phyloP scores from a whole-genome alignment of 2,888 invertebrate species.

The Listrodromus nycthemerus region DNA sequence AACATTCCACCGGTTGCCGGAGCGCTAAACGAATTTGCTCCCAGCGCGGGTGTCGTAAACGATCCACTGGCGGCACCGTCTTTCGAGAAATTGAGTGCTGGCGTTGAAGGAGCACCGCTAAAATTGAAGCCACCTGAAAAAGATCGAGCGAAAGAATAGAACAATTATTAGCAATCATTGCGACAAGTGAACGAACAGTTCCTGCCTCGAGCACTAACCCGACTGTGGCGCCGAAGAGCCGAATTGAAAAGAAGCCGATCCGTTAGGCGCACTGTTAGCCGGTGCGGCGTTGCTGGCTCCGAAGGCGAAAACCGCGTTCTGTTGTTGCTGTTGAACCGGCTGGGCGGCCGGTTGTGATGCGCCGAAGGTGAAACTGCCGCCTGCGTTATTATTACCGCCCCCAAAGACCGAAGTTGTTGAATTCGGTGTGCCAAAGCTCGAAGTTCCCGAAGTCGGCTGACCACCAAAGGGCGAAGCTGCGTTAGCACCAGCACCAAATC shows the following conservation, averaged over 20 bases:
- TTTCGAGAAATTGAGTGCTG: conserved; percentile 77
- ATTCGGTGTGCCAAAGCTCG: conserved; percentile 64
- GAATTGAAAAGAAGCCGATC: conserved; percentile 76
- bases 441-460: conserved; percentile 57
- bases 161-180: neutral
- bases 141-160: neutral
- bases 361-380: conserved; percentile 64
- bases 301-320: conserved; percentile 61
- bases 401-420: conserved; percentile 35
- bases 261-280: conserved; percentile 54
- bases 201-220: conserved; percentile 68
- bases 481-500: conserved; percentile 52
- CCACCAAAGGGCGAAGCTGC: conserved; percentile 68
- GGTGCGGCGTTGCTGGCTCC: conserved; percentile 36
- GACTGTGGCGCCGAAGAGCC: conserved; percentile 73
- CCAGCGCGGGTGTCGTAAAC: conserved; percentile 74
- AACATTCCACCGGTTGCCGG: conserved; percentile 82
- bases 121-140: conserved; percentile 80
- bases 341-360: conserved; percentile 41
- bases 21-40: conserved; percentile 67
- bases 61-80: conserved; percentile 68
- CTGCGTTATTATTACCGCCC: conserved; percentile 27
- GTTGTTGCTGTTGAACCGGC: conserved; percentile 45
- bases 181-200: too few species aligned
- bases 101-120: conserved; percentile 75